These are phyloP conservation scores for Andrena cerasifolii DNA, from an alignment of 1,140 invertebrate species.

Conservation along the genomic window DNA sequence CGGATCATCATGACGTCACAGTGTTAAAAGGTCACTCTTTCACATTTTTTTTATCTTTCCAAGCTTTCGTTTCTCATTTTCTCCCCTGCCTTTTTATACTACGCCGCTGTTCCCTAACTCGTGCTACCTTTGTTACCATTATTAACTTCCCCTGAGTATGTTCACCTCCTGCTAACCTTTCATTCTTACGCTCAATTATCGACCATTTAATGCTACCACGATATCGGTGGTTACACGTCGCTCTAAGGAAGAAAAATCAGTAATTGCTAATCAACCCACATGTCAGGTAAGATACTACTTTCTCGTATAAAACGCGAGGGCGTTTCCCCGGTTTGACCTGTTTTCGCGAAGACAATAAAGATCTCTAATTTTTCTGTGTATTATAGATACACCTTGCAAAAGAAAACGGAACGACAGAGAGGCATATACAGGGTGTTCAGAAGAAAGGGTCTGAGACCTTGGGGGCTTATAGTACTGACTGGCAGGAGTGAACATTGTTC, in stretches of 20 bases:
- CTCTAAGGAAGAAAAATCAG: neutral
- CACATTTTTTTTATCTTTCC: no score
- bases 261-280: conserved; percentile 17
- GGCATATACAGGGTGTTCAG: no score
- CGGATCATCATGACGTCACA: no score
- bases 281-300: neutral
- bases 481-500: no score
- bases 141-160: neutral
- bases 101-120: no score
- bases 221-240: neutral
- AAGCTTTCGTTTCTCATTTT: no score
- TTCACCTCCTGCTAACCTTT: neutral
- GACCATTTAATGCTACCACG: neutral
- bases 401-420: no score
- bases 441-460: no score
- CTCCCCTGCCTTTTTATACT: neutral
- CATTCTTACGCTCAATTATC: neutral
- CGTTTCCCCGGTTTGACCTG: conserved; percentile 30
- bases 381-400: conserved; percentile 30
- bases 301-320: conserved; percentile 15
- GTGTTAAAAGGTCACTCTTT: no score
- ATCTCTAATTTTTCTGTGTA: conserved; percentile 32
- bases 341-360: conserved; percentile 23
- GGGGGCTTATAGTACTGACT: no score
- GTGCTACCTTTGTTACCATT: neutral